Conservation (phyloP, 1,140 invertebrate species). For the Lepidotrigona ventralis region DNA sequence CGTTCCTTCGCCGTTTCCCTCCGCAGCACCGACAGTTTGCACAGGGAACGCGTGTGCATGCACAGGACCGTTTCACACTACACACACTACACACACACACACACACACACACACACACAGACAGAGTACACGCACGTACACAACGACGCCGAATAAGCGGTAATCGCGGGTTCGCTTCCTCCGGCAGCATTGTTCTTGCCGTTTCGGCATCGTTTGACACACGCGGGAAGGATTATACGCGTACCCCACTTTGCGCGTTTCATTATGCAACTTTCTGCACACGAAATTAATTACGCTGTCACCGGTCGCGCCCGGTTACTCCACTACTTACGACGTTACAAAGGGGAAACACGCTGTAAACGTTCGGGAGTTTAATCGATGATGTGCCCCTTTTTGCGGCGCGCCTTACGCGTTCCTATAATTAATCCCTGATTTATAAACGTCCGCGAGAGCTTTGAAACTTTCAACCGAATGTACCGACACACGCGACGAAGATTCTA, state of each 20-base stretch:
- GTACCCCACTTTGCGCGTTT: slow-evolving; percentile 33
- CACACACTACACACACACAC: background rate
- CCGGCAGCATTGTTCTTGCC: slow-evolving; percentile 54
- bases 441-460: background rate
- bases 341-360: slow-evolving; percentile 31
- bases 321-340: slow-evolving; percentile 40
- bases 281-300: slow-evolving; percentile 50
- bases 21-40: slow-evolving; percentile 11
- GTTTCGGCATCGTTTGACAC: slow-evolving; percentile 65
- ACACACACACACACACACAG: background rate
- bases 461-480: background rate
- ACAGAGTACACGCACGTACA: slow-evolving; percentile 10
- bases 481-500: background rate
- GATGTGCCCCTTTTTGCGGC: slow-evolving; percentile 14
- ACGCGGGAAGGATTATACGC: slow-evolving; percentile 47
- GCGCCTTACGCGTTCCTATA: background rate
- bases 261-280: slow-evolving; percentile 46
- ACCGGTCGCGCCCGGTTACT: slow-evolving; percentile 22
- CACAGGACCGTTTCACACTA: background rate
- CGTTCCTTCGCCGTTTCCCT: slow-evolving; percentile 38
- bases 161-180: slow-evolving; percentile 37
- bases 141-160: slow-evolving; percentile 12
- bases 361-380: slow-evolving; percentile 42
- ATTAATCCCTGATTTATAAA: slow-evolving; percentile 4
- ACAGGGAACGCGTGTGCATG: background rate